Percentiles rank a stretch among this genome's conserved stretches.
Evolutionary conservation across 2,797 vertebrate species (phyloP).

Genomic region (Threskiornis aethiopicus): DNA sequence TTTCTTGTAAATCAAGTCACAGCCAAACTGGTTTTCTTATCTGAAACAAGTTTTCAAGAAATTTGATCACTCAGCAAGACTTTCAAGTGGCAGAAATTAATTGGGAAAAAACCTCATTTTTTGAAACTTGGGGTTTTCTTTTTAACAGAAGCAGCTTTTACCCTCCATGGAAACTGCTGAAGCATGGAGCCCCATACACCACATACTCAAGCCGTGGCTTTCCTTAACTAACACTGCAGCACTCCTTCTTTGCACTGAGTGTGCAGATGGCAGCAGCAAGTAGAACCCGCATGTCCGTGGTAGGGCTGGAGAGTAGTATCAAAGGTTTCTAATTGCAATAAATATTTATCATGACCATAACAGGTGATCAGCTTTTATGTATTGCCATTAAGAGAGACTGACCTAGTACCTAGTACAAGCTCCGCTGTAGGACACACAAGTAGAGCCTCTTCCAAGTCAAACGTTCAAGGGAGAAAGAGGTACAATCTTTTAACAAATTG

Average conservation of each 20-base stretch:
- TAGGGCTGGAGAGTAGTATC: background rate
- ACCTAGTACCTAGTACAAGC: background rate
- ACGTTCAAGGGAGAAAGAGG: background rate
- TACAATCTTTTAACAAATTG: background rate
- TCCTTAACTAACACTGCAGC: background rate
- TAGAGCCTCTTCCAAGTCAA: background rate
- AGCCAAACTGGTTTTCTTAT: background rate
- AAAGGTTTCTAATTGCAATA: background rate
- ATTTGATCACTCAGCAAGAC: background rate
- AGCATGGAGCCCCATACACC: fast-evolving
- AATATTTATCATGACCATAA: background rate
- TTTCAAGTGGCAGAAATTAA: background rate
- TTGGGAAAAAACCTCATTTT: background rate
- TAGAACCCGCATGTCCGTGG: background rate
- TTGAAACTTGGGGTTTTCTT: background rate
- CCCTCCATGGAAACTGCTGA: background rate
- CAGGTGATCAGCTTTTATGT: background rate
- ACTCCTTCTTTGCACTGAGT: background rate
- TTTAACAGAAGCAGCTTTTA: background rate
- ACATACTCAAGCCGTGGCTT: background rate
- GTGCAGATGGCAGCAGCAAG: background rate
- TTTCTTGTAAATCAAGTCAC: background rate
- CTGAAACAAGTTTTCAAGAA: background rate
- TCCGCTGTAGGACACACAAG: background rate
- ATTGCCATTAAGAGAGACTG: background rate